Evolutionary conservation across 2,888 invertebrate genomes (phyloP), one percentile per base, ranked within the genome.

Genomic region (Ophraella communa): DNA sequence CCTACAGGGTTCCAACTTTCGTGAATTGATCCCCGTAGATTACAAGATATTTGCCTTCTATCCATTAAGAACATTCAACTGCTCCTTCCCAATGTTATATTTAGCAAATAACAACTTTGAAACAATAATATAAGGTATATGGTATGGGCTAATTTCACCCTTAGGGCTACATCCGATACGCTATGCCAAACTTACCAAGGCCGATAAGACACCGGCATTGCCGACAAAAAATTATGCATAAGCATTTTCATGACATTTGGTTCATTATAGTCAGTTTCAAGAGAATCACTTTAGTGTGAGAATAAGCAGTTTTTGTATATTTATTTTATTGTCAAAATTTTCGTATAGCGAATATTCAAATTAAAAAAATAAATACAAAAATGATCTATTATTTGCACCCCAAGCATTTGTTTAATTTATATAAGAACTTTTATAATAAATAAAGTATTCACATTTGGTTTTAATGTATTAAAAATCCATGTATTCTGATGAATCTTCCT

Each of bases 1-100:
- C 76, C 77, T 71, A 73, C 77, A 74, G 78, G 74, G 74, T 68
- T 59, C 64, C 64, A 72, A 72, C 67, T 78, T 76, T 73, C 70
- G 42, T n/a, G 75, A 71, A 78, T 78, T 78, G 78, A 79, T 76
- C 78, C 67, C 65, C 72, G 73, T 74, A 77, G 77, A 78, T 78
- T 78, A 78, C 77, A 79, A 80, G 78, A 79, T 74, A 75, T 78
- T 77, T 71, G 72, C 71, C 71, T 72, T 71, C 68, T 65, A 63
- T 66, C 70, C 66, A 73, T 73, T 74, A 73, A 71, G 68, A 68
- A 68, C 68, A 60, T 69, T 68, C 65, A 47, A 63, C 63, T 65
- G 68, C 54, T 65, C 49, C 61, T 57, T 44, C 27, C 14, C 64
- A 69, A 69, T 69, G 65, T 70, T 70, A 70, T 70, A 70, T 70